These are phyloP conservation scores for Leptothorax acervorum DNA, from an alignment of 2,888 invertebrate species.

Conservation along the genomic window DNA sequence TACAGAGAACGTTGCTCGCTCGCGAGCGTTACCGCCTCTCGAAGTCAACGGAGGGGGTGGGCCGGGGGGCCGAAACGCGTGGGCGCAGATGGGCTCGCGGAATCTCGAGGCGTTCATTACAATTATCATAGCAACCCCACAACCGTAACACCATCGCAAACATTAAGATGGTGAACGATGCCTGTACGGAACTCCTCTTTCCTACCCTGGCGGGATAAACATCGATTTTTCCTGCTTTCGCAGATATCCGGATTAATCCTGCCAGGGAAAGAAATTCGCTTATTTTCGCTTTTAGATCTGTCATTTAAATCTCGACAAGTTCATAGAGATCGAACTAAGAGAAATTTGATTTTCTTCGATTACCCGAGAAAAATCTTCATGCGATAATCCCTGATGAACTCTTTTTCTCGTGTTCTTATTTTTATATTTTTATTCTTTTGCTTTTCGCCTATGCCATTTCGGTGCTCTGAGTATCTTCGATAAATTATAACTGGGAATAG, in stretches of 20 bases:
- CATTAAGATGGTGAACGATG: slow-evolving; percentile 70
- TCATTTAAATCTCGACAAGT: slow-evolving; percentile 2
- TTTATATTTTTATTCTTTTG: not conserved
- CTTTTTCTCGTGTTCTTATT: not conserved
- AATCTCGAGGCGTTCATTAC: slow-evolving; percentile 85
- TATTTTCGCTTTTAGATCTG: slow-evolving; percentile 12
- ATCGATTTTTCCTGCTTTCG: slow-evolving; percentile 60
- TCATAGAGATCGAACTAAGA: not conserved
- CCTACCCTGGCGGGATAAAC: slow-evolving; percentile 51
- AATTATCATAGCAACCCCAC: slow-evolving; percentile 84
- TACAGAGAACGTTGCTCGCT: slow-evolving; percentile 76
- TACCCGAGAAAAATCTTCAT: not conserved
- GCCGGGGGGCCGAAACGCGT: slow-evolving; percentile 60
- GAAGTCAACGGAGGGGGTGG: slow-evolving; percentile 60
- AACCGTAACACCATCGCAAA: slow-evolving; percentile 77
- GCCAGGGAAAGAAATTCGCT: not conserved
- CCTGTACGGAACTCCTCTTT: slow-evolving; percentile 64
- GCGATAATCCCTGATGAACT: not conserved
- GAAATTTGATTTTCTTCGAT: not conserved
- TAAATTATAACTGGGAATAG: slow-evolving; percentile 56
- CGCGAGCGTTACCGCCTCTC: slow-evolving; percentile 68
- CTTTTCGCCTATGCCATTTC: not conserved
- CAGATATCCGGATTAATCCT: slow-evolving; percentile 35
- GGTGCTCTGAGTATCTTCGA: slow-evolving; percentile 30
- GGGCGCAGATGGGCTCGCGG: slow-evolving; percentile 84